Percentiles rank a stretch among this genome's conserved stretches.
Conservation (phyloP, 2,888 invertebrate genomes). For the Tubulanus polymorphus region DNA sequence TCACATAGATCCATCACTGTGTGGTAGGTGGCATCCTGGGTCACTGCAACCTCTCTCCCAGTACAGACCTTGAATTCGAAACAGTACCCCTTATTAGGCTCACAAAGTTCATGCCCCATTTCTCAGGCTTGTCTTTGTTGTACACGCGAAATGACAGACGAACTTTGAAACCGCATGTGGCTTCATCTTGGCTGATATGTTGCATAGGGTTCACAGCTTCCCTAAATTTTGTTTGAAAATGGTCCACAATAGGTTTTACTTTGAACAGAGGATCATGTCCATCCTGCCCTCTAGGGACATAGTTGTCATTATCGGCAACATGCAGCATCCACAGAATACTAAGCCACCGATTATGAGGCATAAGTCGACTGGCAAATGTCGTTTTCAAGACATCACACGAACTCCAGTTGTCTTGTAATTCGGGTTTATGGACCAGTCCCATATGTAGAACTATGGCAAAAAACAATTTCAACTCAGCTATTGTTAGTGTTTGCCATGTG, state of each 20-base stretch:
- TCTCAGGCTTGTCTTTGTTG: conserved; percentile 12
- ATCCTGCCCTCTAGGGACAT: conserved; percentile 1
- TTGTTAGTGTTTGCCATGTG: neutral
- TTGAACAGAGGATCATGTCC: conserved; percentile 18
- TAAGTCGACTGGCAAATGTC: conserved; percentile 15
- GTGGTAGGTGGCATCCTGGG: conserved; percentile 5
- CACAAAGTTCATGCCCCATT: conserved; percentile 14
- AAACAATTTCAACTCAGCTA: neutral
- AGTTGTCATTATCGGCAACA: conserved; percentile 14
- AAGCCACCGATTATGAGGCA: conserved; percentile 14
- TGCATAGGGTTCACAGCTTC: conserved; percentile 10
- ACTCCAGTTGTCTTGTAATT: neutral
- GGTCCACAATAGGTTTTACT: conserved; percentile 10
- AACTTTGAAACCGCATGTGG: conserved; percentile 12
- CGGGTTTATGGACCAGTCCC: neutral
- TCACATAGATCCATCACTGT: neutral
- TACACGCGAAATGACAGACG: conserved; percentile 12
- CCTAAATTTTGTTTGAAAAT: conserved; percentile 11
- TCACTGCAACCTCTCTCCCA: conserved; percentile 1
- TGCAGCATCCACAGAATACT: conserved; percentile 15
- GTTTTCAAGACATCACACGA: neutral
- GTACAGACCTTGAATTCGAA: conserved; percentile 1
- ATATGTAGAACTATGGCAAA: neutral
- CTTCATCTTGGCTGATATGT: conserved; percentile 16
- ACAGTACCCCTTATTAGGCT: conserved; percentile 11